phyloP scores from a whole-genome alignment of 2,113 vertebrate genomes.

The Clinocottus analis region DNA sequence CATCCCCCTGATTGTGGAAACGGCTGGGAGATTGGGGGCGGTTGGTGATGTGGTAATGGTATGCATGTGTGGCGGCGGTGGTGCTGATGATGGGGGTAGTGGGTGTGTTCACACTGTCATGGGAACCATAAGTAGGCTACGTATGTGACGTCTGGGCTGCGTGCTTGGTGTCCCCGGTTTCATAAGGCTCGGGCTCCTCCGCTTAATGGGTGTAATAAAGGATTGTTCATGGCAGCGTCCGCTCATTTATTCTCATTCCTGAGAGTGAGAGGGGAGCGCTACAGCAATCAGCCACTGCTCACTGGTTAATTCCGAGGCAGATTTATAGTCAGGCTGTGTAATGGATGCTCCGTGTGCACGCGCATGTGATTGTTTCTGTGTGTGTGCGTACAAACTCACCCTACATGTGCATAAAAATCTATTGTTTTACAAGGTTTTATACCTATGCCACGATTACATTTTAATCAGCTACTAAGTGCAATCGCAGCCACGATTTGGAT shows the following conservation, averaged over 20 bases:
- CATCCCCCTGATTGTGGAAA: conserved; percentile 38
- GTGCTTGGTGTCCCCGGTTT: conserved; percentile 77
- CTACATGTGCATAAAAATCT: conserved; percentile 25
- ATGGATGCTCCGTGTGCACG: conserved; percentile 79
- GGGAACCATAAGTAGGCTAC: conserved; percentile 59
- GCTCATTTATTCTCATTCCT: conserved; percentile 94
- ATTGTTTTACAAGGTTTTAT: conserved; percentile 78
- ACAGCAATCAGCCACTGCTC: conserved; percentile 86
- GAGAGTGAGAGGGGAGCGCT: conserved; percentile 87
- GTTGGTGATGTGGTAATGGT: conserved; percentile 55
- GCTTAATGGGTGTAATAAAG: conserved; percentile 94
- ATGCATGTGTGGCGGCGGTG: conserved; percentile 36
- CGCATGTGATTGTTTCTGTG: conserved; percentile 35
- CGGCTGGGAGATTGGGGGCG: conserved; percentile 19
- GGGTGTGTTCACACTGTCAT: conserved; percentile 50
- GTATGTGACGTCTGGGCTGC: conserved; percentile 57
- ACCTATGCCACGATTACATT: conserved; percentile 87
- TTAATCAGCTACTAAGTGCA: conserved; percentile 90
- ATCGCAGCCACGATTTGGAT: conserved; percentile 80
- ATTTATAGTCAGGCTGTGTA: conserved; percentile 92
- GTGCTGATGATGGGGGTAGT: background rate
- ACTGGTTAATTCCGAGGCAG: conserved; percentile 88
- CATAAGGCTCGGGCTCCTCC: conserved; percentile 80
- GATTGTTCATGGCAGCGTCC: conserved; percentile 90
- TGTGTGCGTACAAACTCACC: conserved; percentile 16